A percentile compares a stretch with the other conserved stretches of the same genome.
Evolutionary conservation across 2,797 vertebrate species (phyloP).

Genomic region (Squalus acanthias): DNA sequence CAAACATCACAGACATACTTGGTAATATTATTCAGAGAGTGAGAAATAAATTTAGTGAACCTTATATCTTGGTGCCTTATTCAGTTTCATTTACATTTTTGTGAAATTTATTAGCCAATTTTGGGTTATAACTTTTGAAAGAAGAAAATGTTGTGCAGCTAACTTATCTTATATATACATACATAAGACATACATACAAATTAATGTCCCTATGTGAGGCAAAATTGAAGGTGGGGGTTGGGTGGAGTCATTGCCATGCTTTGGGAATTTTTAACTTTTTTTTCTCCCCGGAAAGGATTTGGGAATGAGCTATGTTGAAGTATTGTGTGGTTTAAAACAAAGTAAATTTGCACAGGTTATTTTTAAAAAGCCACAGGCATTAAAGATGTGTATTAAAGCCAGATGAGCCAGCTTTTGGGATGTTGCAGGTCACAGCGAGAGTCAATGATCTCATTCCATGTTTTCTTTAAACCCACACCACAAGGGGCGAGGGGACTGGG

Average conservation of each 20-base stretch:
- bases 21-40: neutral
- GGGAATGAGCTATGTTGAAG: neutral
- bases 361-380: neutral
- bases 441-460: neutral
- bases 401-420: neutral
- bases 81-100: neutral
- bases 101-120: neutral
- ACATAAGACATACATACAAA: neutral
- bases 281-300: neutral
- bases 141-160: neutral
- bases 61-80: neutral
- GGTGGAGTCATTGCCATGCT: neutral
- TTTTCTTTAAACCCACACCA: neutral
- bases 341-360: neutral
- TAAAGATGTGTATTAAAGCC: neutral
- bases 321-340: neutral
- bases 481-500: neutral
- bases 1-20: neutral
- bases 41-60: neutral
- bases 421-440: neutral
- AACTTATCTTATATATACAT: neutral
- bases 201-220: neutral
- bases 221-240: neutral
- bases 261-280: neutral
- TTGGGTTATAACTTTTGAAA: neutral